A percentile compares a stretch with the other conserved stretches of the same genome.
Evolutionary conservation across 2,888 invertebrate species (phyloP).

Genomic region (Phyto melanocephala): DNA sequence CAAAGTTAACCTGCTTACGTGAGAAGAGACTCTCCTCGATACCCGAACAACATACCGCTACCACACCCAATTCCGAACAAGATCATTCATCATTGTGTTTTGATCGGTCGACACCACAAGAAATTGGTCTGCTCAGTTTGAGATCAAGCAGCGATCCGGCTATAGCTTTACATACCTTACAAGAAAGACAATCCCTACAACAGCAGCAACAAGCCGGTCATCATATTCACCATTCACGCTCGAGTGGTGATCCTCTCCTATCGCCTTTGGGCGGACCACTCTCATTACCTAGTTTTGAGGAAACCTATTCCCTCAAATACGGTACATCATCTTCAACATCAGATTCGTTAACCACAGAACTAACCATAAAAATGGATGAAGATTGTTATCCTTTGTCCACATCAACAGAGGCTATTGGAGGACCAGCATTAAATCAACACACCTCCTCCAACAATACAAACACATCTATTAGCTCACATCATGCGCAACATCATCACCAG

Average conservation of each 20-base stretch:
- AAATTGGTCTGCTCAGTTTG: conserved; percentile 73
- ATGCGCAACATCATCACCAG: conserved; percentile 66
- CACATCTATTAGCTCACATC: conserved; percentile 45
- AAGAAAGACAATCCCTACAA: conserved; percentile 70
- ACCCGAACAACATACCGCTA: conserved; percentile 73
- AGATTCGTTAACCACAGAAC: conserved; percentile 76
- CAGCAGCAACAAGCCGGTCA: conserved; percentile 67
- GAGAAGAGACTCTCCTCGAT: conserved; percentile 76
- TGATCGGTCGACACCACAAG: conserved; percentile 72
- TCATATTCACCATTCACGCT: conserved; percentile 53
- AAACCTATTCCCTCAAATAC: conserved; percentile 90
- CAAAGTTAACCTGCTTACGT: conserved; percentile 74
- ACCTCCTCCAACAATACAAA: conserved; percentile 9
- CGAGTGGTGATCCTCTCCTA: conserved; percentile 67
- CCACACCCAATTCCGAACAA: conserved; percentile 70
- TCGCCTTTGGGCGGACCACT: conserved; percentile 73
- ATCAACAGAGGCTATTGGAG: conserved; percentile 60
- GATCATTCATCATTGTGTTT: conserved; percentile 73
- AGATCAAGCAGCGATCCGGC: conserved; percentile 79
- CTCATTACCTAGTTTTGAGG: conserved; percentile 90
- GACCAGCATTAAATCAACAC: conserved; percentile 66
- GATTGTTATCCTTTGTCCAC: conserved; percentile 84
- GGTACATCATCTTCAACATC: conserved; percentile 80
- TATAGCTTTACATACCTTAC: conserved; percentile 75
- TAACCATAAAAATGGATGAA: conserved; percentile 91